Base-by-base conservation (phyloP, 2,888 invertebrate species). In the Himalopsyche tibetana region DNA sequence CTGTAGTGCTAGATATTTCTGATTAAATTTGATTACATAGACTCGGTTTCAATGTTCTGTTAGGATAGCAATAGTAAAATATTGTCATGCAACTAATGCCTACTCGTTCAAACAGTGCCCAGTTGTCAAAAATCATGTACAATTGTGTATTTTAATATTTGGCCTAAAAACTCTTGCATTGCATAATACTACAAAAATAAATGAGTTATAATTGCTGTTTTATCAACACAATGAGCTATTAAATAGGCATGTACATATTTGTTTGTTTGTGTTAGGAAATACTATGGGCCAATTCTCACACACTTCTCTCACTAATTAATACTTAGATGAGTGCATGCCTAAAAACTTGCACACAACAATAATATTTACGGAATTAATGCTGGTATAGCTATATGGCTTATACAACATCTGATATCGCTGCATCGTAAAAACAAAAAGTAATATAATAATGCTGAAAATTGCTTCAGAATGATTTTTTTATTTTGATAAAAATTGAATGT, bases 151-250 rank as follows among this genome's bases (percentile, higher is more conserved):
- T 38, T 74, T 36, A 74, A 74, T 74, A 74, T 74, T 74, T 74
- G 74, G 74, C 36, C 36, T 36, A 74, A 74, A 19, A 74, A 74
- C 74, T 36, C 15, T 74, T 28, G 15, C 28, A 69, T 69, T 69
- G 69, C 74, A 74, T 74, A 74, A 74, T 36, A 5, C 74, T 74
- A 74, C 36, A 74, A 74, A 74, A 74, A 74, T 36, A 63, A n/a
- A 74, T 36, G 36, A 74, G 36, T 38, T 36, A 36, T 74, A 38
- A 74, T 74, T 74, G 28, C 28, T 28, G 74, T 38, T 74, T 74
- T 74, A 74, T 74, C 74, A 74, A 74, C 74, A 74, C 74, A 74
- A 74, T 74, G 74, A 74, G 15, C 74, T 36, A 74, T 74, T 74
- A 74, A 74, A 74, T 12, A 28, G 63, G 63, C 19, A 63, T 63